Evolutionary conservation across 1,140 invertebrate genomes (phyloP), one percentile per base, ranked within the genome.

Genomic region (Heliconius nattereri): DNA sequence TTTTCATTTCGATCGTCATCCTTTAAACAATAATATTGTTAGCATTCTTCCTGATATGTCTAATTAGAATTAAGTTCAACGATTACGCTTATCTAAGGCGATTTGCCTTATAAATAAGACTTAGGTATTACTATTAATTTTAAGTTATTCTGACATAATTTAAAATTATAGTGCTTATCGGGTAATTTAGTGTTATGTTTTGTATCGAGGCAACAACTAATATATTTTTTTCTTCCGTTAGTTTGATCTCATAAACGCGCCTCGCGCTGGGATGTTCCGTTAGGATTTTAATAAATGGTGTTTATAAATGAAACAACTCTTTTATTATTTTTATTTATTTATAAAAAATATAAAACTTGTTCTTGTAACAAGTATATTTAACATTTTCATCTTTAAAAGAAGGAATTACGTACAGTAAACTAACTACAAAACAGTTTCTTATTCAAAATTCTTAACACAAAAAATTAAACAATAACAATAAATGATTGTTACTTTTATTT

Each of bases 21-120:
- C 20, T 29, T 13, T 11, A 66, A n/a, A n/a, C n/a, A n/a, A 11
- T 16, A 16, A 29, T 29, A 11, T 66, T 16, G 9, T 11, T 66
- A 29, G 60, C 60, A 29, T 13, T 11, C 26, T 29, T 5, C 9
- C 60, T 16, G 26, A 66, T 66, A 13, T 66, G 11, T 66, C 11
- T 66, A 29, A 6, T 75, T 90, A 89, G 89, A 82, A 83, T 87
- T 91, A 92, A 91, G 90, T 89, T 81, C 80, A 93, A 92, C 89
- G 90, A 93, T 90, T 92, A 93, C 91, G 90, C 91, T 93, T 93
- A 93, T 87, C 83, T 78, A 87, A 90, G 91, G 89, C 85, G 85
- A 76, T 79, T 85, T 84, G 87, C 91, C 90, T 91, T 92, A 89
- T 90, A 89, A 89, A 91, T 92, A 92, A 92, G 90, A 92, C 90